Evolutionary conservation across 2,797 vertebrate species (phyloP).

Genomic region (Lacerta viridis): DNA sequence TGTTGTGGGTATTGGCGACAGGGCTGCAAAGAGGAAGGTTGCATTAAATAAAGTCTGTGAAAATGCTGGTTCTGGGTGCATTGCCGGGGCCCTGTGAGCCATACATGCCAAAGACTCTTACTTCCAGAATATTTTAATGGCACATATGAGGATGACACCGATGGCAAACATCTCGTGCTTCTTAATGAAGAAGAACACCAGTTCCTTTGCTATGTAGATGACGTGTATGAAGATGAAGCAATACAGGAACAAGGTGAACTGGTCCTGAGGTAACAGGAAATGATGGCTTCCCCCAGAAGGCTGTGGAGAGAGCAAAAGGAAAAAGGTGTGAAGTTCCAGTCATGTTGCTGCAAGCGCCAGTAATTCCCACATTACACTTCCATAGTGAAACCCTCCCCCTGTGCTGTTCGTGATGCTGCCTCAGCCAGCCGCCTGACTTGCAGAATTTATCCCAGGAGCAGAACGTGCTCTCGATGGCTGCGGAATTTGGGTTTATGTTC

Average conservation of each 20-base stretch:
- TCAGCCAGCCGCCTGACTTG: background rate
- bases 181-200: constrained; percentile 70
- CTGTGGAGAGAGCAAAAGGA: constrained; percentile 34
- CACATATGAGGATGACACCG: constrained; percentile 57
- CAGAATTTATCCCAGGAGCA: background rate
- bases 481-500: too few relatives aligned
- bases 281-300: constrained; percentile 64
- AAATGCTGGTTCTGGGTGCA: background rate
- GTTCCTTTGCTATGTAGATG: constrained; percentile 69
- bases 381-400: background rate
- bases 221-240: constrained; percentile 68
- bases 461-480: too few relatives aligned
- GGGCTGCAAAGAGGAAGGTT: background rate
- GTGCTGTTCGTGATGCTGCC: background rate
- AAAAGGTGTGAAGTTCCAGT: background rate
- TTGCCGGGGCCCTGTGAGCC: background rate
- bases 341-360: background rate
- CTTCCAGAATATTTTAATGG: constrained; percentile 71
- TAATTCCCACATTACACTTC: background rate
- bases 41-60: background rate
- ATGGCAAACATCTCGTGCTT: constrained; percentile 71
- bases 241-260: constrained; percentile 69
- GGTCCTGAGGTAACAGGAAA: constrained; percentile 69
- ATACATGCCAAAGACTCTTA: constrained; percentile 44
- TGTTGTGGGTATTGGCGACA: background rate